These are phyloP conservation scores for Gadopsis bispinosus DNA, from an alignment of 2,797 vertebrate genomes.

Conservation along the genomic window DNA sequence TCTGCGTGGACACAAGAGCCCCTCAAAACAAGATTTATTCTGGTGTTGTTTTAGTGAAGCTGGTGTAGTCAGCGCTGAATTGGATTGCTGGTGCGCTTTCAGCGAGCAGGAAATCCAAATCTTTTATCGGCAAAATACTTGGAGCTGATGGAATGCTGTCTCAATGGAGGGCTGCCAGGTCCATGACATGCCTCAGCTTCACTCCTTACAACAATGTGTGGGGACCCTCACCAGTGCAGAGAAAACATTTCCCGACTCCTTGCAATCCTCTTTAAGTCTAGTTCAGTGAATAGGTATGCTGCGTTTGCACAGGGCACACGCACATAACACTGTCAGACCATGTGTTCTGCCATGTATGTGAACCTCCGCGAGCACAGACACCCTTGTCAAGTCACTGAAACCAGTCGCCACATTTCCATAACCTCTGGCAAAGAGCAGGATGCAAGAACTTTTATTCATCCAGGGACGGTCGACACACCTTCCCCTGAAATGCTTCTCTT, in stretches of 20 bases:
- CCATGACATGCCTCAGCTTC: slow-evolving; percentile 69
- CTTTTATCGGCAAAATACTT: slow-evolving; percentile 68
- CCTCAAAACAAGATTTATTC: slow-evolving; percentile 31
- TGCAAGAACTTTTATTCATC: slow-evolving; percentile 10
- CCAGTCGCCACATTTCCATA: slow-evolving; percentile 56
- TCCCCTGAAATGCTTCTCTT: not conserved
- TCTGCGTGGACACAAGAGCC: slow-evolving; percentile 15
- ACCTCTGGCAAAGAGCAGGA: slow-evolving; percentile 35
- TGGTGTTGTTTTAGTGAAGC: slow-evolving; percentile 49
- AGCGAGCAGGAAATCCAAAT: slow-evolving; percentile 62
- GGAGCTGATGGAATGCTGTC: slow-evolving; percentile 60
- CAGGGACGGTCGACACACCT: not conserved
- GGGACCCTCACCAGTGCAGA: slow-evolving; percentile 56
- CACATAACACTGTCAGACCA: slow-evolving; percentile 61
- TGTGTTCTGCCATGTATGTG: slow-evolving; percentile 64
- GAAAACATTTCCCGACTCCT: slow-evolving; percentile 72
- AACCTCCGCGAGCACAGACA: slow-evolving; percentile 42
- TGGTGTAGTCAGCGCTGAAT: slow-evolving; percentile 13
- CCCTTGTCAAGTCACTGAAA: slow-evolving; percentile 36
- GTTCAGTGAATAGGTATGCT: slow-evolving; percentile 73
- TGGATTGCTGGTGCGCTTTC: slow-evolving; percentile 39
- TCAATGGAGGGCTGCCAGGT: slow-evolving; percentile 64
- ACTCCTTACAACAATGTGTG: slow-evolving; percentile 51
- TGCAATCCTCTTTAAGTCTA: slow-evolving; percentile 72
- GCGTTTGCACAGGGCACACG: slow-evolving; percentile 62